Percentiles rank a stretch among this genome's conserved stretches.
phyloP scores from a whole-genome alignment of 1,140 invertebrate genomes.

The Argopecten irradians region DNA sequence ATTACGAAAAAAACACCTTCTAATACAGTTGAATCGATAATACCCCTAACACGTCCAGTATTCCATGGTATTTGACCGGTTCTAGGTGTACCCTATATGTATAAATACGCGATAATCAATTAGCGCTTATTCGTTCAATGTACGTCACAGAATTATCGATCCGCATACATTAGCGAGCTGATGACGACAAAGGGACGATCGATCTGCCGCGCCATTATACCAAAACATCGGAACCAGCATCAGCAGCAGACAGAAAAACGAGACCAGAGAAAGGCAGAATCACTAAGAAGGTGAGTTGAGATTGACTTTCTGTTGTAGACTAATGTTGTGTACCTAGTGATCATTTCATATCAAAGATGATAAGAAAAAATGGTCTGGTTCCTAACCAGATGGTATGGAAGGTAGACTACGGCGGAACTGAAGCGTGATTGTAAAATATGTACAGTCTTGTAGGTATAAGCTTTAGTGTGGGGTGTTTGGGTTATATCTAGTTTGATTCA shows the following conservation, averaged over 20 bases:
- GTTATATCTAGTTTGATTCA: no score
- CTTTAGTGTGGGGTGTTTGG: no score
- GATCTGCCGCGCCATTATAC: neutral
- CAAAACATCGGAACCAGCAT: neutral
- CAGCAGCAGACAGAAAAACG: neutral
- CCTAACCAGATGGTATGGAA: neutral
- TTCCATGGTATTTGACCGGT: neutral
- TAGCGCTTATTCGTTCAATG: neutral
- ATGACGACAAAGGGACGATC: conserved; percentile 20
- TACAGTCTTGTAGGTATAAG: no score
- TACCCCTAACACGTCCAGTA: neutral
- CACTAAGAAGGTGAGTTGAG: neutral
- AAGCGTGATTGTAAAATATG: no score
- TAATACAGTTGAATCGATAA: neutral
- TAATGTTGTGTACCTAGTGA: neutral
- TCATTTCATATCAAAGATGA: neutral
- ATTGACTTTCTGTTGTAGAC: neutral
- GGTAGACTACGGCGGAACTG: no score
- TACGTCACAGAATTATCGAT: neutral
- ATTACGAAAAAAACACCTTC: no score
- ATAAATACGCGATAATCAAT: neutral
- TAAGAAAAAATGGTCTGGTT: neutral
- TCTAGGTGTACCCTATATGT: neutral
- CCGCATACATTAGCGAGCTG: conserved; percentile 14
- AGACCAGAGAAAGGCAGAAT: neutral